Conservation (phyloP, 2,888 invertebrate species). For the Marasmarcha lunaedactyla region DNA sequence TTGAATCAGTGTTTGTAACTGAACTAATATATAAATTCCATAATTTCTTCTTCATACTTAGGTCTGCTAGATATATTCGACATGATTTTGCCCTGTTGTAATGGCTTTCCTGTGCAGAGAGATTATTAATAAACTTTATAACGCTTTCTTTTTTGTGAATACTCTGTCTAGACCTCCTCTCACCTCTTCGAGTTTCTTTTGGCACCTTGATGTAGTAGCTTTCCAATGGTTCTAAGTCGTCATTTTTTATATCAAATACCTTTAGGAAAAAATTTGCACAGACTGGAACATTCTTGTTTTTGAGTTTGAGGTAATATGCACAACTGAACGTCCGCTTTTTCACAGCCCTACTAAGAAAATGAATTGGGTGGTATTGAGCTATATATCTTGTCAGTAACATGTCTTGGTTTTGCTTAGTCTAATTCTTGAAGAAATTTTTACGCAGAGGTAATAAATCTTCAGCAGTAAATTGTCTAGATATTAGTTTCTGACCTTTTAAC, state of each 20-base stretch:
- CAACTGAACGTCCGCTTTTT: constrained; percentile 3
- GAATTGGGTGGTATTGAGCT: no score
- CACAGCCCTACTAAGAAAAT: no score
- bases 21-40: constrained; percentile 17
- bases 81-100: constrained; percentile 20
- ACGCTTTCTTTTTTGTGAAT: constrained; percentile 17
- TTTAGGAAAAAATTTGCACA: no score
- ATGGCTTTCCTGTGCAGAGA: constrained; percentile 21
- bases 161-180: constrained; percentile 8
- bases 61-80: constrained; percentile 18
- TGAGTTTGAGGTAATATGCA: background rate
- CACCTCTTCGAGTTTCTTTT: background rate
- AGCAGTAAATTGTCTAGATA: background rate
- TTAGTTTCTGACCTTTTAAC: background rate
- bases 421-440: background rate
- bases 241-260: no score
- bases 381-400: no score
- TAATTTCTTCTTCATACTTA: constrained; percentile 20
- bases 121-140: constrained; percentile 14
- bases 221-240: constrained; percentile 13
- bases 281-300: no score
- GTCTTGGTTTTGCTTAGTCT: constrained; percentile 1
- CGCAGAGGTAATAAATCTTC: background rate
- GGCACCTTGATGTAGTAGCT: background rate
- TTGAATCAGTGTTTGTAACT: constrained; percentile 16